Conservation (phyloP, 2,797 vertebrate species). For the Capromys pilorides region DNA sequence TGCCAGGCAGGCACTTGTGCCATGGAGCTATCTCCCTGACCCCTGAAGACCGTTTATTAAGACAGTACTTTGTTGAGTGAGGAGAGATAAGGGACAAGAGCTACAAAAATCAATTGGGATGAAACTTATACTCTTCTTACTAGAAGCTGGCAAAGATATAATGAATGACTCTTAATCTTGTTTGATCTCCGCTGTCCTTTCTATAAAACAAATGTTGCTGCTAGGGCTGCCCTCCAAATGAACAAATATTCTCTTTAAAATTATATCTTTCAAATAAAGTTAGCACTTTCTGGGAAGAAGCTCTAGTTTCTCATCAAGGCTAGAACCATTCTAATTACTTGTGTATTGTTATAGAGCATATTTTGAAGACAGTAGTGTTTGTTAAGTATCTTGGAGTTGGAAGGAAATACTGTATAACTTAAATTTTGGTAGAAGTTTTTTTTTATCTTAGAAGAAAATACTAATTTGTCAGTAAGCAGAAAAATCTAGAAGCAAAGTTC, state of each 20-base stretch:
- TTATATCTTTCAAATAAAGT: neutral
- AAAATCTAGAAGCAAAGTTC: neutral
- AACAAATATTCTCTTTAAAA: conserved; percentile 11
- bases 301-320: conserved; percentile 26
- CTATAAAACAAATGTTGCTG: conserved; percentile 2
- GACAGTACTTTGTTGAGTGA: neutral
- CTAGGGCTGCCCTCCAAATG: conserved; percentile 31
- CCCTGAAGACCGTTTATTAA: neutral
- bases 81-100: neutral
- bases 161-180: neutral
- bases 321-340: conserved; percentile 51
- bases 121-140: neutral
- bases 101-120: neutral
- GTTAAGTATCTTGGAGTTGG: conserved; percentile 17
- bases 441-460: conserved; percentile 20
- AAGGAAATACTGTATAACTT: neutral
- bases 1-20: too few relatives aligned
- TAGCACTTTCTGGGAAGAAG: neutral
- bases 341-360: neutral
- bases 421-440: conserved; percentile 5
- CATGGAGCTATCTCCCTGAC: too few relatives aligned
- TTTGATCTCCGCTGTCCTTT: neutral
- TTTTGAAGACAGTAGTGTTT: conserved; percentile 55
- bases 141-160: neutral
- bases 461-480: conserved; percentile 41